A percentile compares a stretch with the other conserved stretches of the same genome.
Conservation (phyloP, 2,113 vertebrate genomes). For the Aix galericulata region DNA sequence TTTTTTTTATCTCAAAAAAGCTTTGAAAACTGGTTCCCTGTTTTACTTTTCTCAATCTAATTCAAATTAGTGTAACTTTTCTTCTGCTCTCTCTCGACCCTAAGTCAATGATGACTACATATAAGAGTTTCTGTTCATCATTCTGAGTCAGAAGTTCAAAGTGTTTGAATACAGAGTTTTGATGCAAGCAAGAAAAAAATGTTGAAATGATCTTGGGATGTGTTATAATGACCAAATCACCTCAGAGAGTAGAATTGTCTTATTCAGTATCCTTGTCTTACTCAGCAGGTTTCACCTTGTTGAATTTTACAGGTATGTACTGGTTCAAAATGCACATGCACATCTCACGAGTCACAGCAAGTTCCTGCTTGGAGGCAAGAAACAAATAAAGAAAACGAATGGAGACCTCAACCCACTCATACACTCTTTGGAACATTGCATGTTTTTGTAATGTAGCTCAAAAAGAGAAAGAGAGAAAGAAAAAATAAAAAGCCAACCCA, state of each 20-base stretch:
- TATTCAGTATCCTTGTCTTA: neutral
- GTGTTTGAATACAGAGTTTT: slow-evolving; percentile 5
- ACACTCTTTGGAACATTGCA: neutral
- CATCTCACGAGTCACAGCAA: neutral
- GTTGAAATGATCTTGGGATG: neutral
- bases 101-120: neutral
- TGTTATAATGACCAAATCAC: neutral
- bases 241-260: neutral
- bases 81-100: neutral
- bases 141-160: neutral
- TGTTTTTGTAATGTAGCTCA: neutral
- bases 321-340: neutral
- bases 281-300: slow-evolving; percentile 26
- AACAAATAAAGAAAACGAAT: neutral
- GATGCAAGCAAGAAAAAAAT: neutral
- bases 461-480: neutral
- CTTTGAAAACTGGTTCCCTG: neutral
- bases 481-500: neutral
- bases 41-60: neutral
- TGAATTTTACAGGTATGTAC: neutral
- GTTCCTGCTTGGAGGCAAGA: neutral
- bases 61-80: neutral
- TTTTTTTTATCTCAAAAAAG: neutral
- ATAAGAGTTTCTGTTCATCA: neutral
- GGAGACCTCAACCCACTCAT: neutral